Evolutionary conservation across 2,888 invertebrate genomes (phyloP), one percentile per base, ranked within the genome.

Genomic region (Prenolepis imparis): DNA sequence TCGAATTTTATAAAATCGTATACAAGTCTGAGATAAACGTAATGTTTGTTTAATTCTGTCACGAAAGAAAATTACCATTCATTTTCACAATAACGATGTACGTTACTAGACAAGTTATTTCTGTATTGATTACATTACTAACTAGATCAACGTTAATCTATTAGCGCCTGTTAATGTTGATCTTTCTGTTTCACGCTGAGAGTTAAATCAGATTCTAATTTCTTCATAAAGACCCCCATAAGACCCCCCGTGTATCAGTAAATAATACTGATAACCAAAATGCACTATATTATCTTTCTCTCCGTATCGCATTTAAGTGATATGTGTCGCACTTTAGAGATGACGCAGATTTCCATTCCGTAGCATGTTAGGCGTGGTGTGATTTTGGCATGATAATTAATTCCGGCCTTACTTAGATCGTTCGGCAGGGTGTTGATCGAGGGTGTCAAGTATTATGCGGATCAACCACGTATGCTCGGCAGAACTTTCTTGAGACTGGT

Each of bases 391-490:
- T 93, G 94, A 92, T 88, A 93, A 90, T 93, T 95, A 94, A 95
- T 95, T 93, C 92, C 92, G 91, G 92, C 92, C 94, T 95, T 94
- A 95, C 94, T 94, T 93, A 95, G 94, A 94, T 95, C 94, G 93
- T 95, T 95, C 92, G 94, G 94, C 95, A 98, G 98, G 92, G 97
- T 98, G 72, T 96, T 99, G 61, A 97, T 98, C 93, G 98, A 98
- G 95, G 98, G 98, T 85, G 97, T 99, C 87, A 98, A 98, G 95
- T 98, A 98, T 95, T 98, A 98, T 95, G 97, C 98, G 36, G 97
- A 97, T 91, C 98, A 98, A 95, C 98, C 98, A 80, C 96, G 96
- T 84, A 97, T 98, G 96, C 96, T 99, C 85, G 98, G 98, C 3
- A 97, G 98, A 93, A 98, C 98, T 28, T 97, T 99, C 93, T 95